Base-by-base conservation (phyloP, 2,113 vertebrate genomes). In the Alligator sinensis region DNA sequence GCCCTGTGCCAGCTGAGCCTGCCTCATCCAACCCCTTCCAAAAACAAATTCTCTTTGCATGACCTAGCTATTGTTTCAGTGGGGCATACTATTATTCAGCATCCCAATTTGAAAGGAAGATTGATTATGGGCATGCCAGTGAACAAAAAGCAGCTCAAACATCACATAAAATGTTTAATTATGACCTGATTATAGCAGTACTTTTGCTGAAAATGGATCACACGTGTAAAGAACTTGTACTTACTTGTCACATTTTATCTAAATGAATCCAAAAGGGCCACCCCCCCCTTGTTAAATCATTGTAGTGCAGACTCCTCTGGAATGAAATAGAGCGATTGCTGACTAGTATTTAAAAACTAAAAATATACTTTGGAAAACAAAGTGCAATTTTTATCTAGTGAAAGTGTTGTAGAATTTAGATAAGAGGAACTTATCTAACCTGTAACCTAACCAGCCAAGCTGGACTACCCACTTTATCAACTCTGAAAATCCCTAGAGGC, bases 241-340 rank as follows among this genome's bases (percentile, higher is more conserved):
- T 68, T 60, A 28, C 25, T 68, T 60, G 54, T 2, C 21, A 28
- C 63, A 15, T 28, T 77, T 72, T 60, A 83, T 30, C 21, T 16
- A 60, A 0, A 0, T n/a, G n/a, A 85, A 9, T 55, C 9, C 10
- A 76, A 86, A 60, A 9, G 34, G 55, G 34, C 34, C n/a, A n/a
- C n/a, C n/a, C n/a, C 70, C 22, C 28, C 34, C 21, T 34, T 72
- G 22, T 72, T 16, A 15, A 28, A 68, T 8, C n/a, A n/a, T 9
- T 34, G 18, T 21, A 72, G 30, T 10, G 47, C 34, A 74, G 34
- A 5, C 34, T 74, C 34, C 70, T 24, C 2, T 47, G 34, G 34
- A 25, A 22, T 24, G 70, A 74, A 47, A 74, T 74, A 74, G 3
- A 72, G 70, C 19, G 24, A 22, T 34, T 72, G 68, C 38, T 72